Evolutionary conservation across 2,113 vertebrate genomes (phyloP).

Genomic region (Pao palembangensis): DNA sequence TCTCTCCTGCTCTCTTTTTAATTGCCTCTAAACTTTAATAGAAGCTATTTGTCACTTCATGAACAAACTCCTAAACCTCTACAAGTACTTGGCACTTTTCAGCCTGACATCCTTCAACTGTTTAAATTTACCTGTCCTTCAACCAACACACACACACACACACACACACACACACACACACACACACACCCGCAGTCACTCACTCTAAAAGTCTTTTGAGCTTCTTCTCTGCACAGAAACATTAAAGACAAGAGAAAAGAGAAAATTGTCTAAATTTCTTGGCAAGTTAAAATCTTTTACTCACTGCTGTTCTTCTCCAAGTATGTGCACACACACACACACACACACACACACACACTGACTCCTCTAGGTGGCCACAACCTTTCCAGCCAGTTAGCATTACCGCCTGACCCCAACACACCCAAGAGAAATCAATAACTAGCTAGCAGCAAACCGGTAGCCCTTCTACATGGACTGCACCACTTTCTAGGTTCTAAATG

Average conservation of each 20-base stretch:
- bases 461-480: too few relatives aligned
- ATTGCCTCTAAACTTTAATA: conserved; percentile 67
- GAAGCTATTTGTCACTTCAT: conserved; percentile 62
- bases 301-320: neutral
- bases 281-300: neutral
- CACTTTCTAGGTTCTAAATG: too few relatives aligned
- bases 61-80: conserved; percentile 39
- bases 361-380: neutral
- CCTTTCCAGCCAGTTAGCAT: too few relatives aligned
- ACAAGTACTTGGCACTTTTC: conserved; percentile 23
- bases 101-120: conserved; percentile 8
- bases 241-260: too few relatives aligned
- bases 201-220: conserved; percentile 12
- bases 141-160: conserved; percentile 6
- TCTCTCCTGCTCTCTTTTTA: conserved; percentile 52
- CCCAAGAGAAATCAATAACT: too few relatives aligned
- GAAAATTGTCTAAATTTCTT: neutral
- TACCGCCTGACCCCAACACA: too few relatives aligned
- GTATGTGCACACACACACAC: neutral
- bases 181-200: neutral
- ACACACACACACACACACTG: neutral
- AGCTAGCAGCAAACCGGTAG: too few relatives aligned
- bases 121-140: conserved; percentile 15
- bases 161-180: conserved; percentile 12
- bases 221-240: conserved; percentile 38